Conservation (phyloP, 2,888 invertebrate genomes). For the Epinotia ramella region DNA sequence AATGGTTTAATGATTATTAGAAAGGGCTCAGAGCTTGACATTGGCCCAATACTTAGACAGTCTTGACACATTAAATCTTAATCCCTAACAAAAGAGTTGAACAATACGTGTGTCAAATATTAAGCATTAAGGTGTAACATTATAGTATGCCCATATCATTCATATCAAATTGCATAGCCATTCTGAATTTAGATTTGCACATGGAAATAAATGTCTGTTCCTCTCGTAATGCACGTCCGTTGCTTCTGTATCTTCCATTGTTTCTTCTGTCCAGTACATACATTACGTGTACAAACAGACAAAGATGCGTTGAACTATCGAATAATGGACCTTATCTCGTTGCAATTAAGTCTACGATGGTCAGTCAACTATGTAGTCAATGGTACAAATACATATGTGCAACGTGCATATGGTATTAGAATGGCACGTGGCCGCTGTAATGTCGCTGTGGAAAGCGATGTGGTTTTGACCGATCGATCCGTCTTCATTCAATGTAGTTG, state of each 20-base stretch:
- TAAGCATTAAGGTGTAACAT: no score
- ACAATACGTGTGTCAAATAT: no score
- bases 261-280: no score
- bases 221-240: background rate
- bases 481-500: background rate
- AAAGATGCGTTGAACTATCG: background rate
- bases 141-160: no score
- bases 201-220: background rate
- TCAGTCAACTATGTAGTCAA: background rate
- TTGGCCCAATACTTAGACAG: no score
- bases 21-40: no score
- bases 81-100: no score
- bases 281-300: background rate
- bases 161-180: background rate
- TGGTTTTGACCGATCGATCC: conserved; percentile 22
- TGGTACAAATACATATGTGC: background rate
- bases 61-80: no score
- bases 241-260: background rate
- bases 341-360: background rate
- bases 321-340: background rate
- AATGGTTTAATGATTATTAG: no score
- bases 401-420: background rate
- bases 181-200: background rate
- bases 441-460: conserved; percentile 14
- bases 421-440: background rate